Evolutionary conservation across 2,797 vertebrate genomes (phyloP).

Genomic region (Sus cebifrons): DNA sequence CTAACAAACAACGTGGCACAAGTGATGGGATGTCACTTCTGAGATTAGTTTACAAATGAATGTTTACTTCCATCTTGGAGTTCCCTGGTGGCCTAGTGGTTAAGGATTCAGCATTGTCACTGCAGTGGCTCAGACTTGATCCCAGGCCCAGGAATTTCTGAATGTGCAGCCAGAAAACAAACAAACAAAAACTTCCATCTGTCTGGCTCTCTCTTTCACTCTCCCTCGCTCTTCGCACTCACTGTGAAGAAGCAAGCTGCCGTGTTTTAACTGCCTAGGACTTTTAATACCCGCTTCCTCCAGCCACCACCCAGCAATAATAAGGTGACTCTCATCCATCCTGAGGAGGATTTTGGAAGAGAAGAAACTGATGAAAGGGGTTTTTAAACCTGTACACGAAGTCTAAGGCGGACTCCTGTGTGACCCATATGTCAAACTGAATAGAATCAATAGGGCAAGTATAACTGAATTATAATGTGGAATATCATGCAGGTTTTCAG

Average conservation of each 20-base stretch:
- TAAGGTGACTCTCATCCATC: not conserved
- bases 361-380: not conserved
- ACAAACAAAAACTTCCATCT: not conserved
- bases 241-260: not conserved
- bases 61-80: not conserved
- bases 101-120: too few relatives aligned
- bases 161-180: too few relatives aligned
- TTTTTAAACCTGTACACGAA: constrained; percentile 22
- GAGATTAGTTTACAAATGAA: not conserved
- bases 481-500: not conserved
- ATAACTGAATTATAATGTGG: not conserved
- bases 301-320: not conserved
- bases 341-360: not conserved
- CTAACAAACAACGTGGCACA: not conserved
- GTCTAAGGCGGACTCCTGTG: not conserved
- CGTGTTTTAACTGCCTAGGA: not conserved
- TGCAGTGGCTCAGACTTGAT: too few relatives aligned
- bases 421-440: not conserved
- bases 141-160: too few relatives aligned
- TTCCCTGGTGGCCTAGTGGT: too few relatives aligned
- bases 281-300: not conserved
- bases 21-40: not conserved
- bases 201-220: not conserved
- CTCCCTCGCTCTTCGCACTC: not conserved
- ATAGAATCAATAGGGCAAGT: not conserved